A percentile compares a stretch with the other conserved stretches of the same genome.
Conservation (phyloP, 2,797 vertebrate species). For the Gambusia yucatana region DNA sequence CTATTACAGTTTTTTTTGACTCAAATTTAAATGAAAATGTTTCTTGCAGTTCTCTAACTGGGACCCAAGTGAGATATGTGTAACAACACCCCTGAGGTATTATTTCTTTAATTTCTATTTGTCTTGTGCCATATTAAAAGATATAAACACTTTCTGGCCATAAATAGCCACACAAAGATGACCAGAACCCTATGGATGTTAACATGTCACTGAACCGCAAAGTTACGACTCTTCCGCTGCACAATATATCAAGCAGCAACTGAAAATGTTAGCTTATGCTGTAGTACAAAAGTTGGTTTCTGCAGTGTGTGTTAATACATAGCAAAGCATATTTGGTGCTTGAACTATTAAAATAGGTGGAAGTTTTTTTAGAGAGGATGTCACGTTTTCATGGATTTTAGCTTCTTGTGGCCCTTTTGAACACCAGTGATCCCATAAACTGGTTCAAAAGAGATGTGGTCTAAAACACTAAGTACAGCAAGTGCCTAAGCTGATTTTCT, state of each 20-base stretch:
- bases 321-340: neutral
- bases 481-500: neutral
- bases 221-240: neutral
- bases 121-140: neutral
- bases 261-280: neutral
- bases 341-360: neutral
- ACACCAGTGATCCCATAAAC: neutral
- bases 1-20: neutral
- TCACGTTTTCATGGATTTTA: neutral
- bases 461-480: neutral
- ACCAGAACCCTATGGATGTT: neutral
- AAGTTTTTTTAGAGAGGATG: neutral
- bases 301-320: neutral
- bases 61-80: neutral
- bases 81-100: neutral
- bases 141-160: neutral
- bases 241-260: neutral
- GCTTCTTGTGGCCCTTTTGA: neutral
- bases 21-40: neutral
- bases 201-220: neutral
- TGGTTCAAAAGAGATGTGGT: neutral
- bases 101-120: neutral
- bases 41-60: neutral
- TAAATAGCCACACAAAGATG: neutral
- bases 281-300: neutral